Base-by-base conservation (phyloP, 2,113 vertebrate species). In the Callaeas wilsoni region DNA sequence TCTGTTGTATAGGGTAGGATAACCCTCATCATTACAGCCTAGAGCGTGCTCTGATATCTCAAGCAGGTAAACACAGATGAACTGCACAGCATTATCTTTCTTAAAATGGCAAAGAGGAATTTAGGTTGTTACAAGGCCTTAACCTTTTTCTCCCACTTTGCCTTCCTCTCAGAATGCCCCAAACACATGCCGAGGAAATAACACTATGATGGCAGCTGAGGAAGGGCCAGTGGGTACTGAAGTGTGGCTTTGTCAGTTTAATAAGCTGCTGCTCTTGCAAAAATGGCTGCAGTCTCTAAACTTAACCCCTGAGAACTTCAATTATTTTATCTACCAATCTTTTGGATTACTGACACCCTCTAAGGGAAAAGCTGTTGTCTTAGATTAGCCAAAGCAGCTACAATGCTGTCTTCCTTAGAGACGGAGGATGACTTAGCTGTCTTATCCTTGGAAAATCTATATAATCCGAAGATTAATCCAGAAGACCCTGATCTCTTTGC, bases 261-360 rank as follows among this genome's bases (percentile, higher is more conserved):
- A 97, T 97, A 93, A 96, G 7, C 62, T 93, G 83, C 82, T 95
- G 75, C 73, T 96, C 41, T 77, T 92, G 88, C 88, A 96, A 94
- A 96, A 96, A 93, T 94, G 94, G 94, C 92, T 96, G 76, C 90
- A 95, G 87, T 75, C 91, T 90, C 91, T 95, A 94, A 94, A 94
- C 63, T 92, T 95, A 96, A 97, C 95, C 95, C 95, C 93, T 90
- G 93, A 97, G 95, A 97, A 95, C 92, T 97, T 93, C 97, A 97
- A 97, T 97, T 97, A 97, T 95, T 97, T 97, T 96, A 96, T 96
- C 96, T 87, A 97, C 95, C 97, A 96, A 96, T 96, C 96, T 96
- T 96, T 29, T 68, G 92, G 95, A 96, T 97, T 97, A 97, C 94
- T 96, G 95, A 96, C 95, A 95, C 94, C 95, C 89, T 97, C 94